Evolutionary conservation across 2,113 vertebrate genomes (phyloP), one percentile per base, ranked within the genome.

Genomic region (Oenanthe melanoleuca): DNA sequence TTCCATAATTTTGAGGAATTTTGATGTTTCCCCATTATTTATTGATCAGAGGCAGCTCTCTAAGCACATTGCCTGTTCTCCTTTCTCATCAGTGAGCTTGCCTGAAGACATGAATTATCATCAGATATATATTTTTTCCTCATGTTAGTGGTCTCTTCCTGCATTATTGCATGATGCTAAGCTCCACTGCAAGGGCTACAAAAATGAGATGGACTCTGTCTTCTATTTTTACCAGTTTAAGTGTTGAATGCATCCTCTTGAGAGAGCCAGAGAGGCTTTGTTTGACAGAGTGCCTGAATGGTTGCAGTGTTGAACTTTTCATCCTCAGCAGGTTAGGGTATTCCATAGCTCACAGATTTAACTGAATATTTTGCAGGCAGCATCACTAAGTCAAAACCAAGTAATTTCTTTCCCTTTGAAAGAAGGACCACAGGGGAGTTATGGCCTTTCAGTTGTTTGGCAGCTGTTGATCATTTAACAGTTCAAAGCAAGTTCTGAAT

Each of bases 391-490:
- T 52, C 80, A 37, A 86, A 92, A 56, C 12, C 33, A 83, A 60
- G 73, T 31, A 26, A 56, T 80, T 92, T 63, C 4, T 87, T 55
- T 89, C 23, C 40, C 37, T 80, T 93, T 83, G 47, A 63, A 90
- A 47, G 12, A 72, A 80, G 29, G 73, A 86, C 44, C 14, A 49
- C 12, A 11, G 55, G 22, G 24, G 77, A 80, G 25, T 63, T 78
- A 67, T 15, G 4, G 5, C 57, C n/a, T 83, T 95, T 88, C 69
- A 44, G 28, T 84, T 91, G 28, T n/a, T 19, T 34, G 50, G 31
- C 66, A 95, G 89, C 80, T 83, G 50, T 86, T 96, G 86, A 92
- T n/a, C 56, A 60, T 86, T 91, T 95, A 89, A 78, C 38, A 67
- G 66, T 64, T 92, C 84, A 95, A 91, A 92, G 49, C 34, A 91